phyloP scores from a whole-genome alignment of 2,888 invertebrate species.

The Trachelus iudaicus region DNA sequence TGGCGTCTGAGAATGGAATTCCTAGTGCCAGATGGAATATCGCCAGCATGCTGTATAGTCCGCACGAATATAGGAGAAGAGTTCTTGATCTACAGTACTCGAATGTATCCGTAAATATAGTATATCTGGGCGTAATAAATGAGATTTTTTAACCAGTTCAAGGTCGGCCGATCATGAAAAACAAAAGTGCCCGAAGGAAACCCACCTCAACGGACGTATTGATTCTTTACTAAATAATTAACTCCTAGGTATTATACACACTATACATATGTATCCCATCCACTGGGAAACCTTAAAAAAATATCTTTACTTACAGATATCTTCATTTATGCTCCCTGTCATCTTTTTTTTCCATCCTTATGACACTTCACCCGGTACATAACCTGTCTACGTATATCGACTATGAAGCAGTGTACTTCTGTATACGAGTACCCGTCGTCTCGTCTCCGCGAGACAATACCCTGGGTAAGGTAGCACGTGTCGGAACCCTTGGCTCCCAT shows the following conservation, averaged over 20 bases:
- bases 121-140: background rate
- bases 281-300: background rate
- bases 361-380: background rate
- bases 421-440: background rate
- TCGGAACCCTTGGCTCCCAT: background rate
- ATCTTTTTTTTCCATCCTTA: background rate
- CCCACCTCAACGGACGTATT: background rate
- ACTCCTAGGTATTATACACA: background rate
- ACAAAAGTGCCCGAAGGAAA: background rate
- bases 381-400: background rate
- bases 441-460: background rate
- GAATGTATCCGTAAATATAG: background rate
- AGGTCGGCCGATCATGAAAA: constrained; percentile 6
- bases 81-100: background rate
- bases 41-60: background rate
- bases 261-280: background rate
- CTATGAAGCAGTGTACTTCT: background rate
- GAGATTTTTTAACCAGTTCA: background rate
- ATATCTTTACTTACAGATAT: background rate
- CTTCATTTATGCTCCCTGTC: background rate
- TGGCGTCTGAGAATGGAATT: background rate
- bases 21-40: background rate
- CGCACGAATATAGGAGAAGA: background rate
- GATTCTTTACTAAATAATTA: background rate
- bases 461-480: background rate